Base-by-base conservation (phyloP, 2,888 invertebrate species). In the Ochlodes sylvanus region DNA sequence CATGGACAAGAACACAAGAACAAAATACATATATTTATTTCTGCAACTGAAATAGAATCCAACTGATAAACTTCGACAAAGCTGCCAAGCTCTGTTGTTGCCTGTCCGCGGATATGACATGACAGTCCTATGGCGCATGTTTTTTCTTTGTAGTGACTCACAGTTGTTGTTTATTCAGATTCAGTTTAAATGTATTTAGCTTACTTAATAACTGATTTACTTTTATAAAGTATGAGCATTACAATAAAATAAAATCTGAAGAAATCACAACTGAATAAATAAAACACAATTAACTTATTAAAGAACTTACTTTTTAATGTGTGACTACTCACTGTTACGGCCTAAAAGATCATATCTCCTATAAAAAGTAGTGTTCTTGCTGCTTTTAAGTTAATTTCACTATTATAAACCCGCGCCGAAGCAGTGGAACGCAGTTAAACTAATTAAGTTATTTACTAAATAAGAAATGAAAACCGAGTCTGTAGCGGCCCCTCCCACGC, bases 361-460 rank as follows among this genome's bases (percentile, higher is more conserved):
- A 47, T 47, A 47, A 47, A 12, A 47, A 47, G 17, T 47, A 47
- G n/a, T 47, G 44, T 47, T 47, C 44, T 47, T 9, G 44, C 17
- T 1, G 41, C 41, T 15, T 14, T n/a, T 12, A 41, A 41, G 41
- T 10, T 57, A 21, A 57, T 57, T 21, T 21, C 41, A 41, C 41
- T 57, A 56, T 56, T 38, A 56, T 56, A 41, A 41, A 58, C 42
- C n/a, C 42, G 42, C 44, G 44, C 21, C 42, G 21, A n/a, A 17
- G 42, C 58, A 58, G 21, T 27, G 58, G 42, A 58, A 44, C 58
- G 58, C 27, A 58, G 38, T 58, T 58, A 58, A 44, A 44, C 27
- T 42, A 58, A 58, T 58, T 42, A 58, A 58, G 42, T 44, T 21
- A 58, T 58, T 58, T 57, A 57, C 57, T 57, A 47, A 47, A 47